phyloP scores from a whole-genome alignment of 1,140 invertebrate genomes.

The Nasonia longicornis region DNA sequence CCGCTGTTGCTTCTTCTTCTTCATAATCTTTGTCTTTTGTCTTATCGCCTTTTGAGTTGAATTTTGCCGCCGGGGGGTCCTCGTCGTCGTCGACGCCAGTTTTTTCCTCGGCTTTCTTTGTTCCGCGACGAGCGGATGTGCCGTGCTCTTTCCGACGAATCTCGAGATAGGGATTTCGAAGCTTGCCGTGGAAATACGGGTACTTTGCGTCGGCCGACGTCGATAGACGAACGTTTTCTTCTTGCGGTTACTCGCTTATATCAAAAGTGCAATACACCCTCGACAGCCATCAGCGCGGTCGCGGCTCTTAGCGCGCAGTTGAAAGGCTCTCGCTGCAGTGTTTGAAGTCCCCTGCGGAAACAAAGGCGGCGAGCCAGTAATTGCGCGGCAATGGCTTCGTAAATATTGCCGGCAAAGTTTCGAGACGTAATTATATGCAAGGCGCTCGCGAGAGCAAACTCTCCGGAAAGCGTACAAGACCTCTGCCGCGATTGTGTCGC shows the following conservation, averaged over 20 bases:
- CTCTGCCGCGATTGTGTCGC: not conserved
- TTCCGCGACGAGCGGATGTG: not conserved
- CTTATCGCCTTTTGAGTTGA: not conserved
- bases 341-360: not conserved
- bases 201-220: not conserved
- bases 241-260: no score
- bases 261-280: no score
- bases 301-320: not conserved
- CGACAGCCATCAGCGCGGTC: not conserved
- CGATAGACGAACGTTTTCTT: no score
- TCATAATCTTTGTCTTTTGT: not conserved
- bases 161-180: not conserved
- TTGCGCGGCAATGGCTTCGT: constrained; percentile 14
- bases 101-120: not conserved
- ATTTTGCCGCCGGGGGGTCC: not conserved
- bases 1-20: not conserved
- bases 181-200: not conserved
- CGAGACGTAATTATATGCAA: not conserved
- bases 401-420: not conserved
- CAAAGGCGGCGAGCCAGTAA: constrained; percentile 10
- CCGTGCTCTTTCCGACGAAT: not conserved
- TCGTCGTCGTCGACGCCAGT: not conserved
- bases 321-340: not conserved
- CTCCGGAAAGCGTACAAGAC: not conserved
- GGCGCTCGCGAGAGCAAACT: not conserved